Conservation (phyloP, 2,797 vertebrate genomes). For the Scolopax bukidnonensis region DNA sequence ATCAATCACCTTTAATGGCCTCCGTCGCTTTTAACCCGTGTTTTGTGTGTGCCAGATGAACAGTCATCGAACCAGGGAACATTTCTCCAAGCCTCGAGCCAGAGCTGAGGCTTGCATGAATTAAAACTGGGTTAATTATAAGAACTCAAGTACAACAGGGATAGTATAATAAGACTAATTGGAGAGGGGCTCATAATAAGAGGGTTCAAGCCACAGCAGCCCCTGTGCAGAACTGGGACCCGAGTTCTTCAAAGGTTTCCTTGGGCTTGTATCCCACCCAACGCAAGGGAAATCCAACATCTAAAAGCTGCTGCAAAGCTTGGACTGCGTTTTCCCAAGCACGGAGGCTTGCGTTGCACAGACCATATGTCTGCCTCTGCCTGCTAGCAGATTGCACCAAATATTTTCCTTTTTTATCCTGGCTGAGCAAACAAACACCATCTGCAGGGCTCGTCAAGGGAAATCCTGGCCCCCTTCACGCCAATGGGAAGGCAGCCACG, state of each 20-base stretch:
- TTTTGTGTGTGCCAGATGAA: neutral
- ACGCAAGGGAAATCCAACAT: neutral
- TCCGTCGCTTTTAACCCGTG: neutral
- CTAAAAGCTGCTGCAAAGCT: neutral
- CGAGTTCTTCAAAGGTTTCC: neutral
- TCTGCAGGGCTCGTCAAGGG: neutral
- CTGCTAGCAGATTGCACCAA: constrained; percentile 64
- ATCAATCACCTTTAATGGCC: neutral
- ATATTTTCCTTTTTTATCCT: constrained; percentile 52
- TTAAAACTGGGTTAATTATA: neutral
- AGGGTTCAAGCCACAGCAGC: neutral
- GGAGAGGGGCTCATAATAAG: neutral
- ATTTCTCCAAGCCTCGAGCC: neutral
- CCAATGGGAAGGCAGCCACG: neutral
- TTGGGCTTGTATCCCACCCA: neutral
- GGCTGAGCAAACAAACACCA: constrained; percentile 70
- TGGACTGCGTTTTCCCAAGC: neutral
- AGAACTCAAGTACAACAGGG: neutral
- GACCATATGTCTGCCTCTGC: constrained; percentile 59
- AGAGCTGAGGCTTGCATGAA: neutral
- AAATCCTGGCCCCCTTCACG: neutral
- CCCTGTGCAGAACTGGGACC: neutral
- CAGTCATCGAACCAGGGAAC: neutral
- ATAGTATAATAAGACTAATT: neutral
- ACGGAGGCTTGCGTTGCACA: neutral